Evolutionary conservation across 2,113 vertebrate genomes (phyloP).

Genomic region (Agelaius phoeniceus): DNA sequence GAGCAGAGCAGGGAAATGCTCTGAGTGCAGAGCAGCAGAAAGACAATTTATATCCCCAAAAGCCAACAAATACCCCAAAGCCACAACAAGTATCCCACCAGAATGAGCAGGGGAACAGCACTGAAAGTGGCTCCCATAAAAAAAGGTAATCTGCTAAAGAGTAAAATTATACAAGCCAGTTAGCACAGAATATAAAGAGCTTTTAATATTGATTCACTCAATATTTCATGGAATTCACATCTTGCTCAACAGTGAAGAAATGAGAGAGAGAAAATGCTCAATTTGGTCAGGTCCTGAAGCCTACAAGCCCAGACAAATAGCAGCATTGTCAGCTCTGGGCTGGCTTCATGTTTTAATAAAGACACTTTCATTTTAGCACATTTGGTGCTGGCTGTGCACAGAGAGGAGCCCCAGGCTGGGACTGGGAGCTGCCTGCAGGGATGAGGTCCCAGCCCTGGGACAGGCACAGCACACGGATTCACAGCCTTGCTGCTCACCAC

Average conservation of each 20-base stretch:
- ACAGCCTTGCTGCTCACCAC: neutral
- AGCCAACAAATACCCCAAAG: neutral
- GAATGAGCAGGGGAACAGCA: neutral
- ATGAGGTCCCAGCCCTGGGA: neutral
- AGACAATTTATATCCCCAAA: neutral
- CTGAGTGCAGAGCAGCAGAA: neutral
- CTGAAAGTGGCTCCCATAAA: neutral
- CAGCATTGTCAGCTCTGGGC: neutral
- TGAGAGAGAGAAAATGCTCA: neutral
- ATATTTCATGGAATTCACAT: slow-evolving; percentile 51
- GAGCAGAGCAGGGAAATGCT: neutral
- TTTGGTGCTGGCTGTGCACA: neutral
- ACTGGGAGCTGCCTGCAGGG: neutral
- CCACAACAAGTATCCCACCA: neutral
- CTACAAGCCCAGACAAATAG: neutral
- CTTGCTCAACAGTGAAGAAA: neutral
- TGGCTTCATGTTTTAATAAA: slow-evolving; percentile 32
- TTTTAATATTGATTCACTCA: slow-evolving; percentile 61
- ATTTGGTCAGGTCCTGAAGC: neutral
- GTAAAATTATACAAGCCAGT: slow-evolving; percentile 39
- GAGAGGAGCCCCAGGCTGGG: neutral
- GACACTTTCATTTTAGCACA: neutral
- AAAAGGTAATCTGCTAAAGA: slow-evolving; percentile 25
- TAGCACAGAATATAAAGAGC: slow-evolving; percentile 31
- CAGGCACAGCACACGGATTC: fast-evolving